phyloP scores from a whole-genome alignment of 2,797 vertebrate genomes.

The Schizopygopsis malacanthus region DNA sequence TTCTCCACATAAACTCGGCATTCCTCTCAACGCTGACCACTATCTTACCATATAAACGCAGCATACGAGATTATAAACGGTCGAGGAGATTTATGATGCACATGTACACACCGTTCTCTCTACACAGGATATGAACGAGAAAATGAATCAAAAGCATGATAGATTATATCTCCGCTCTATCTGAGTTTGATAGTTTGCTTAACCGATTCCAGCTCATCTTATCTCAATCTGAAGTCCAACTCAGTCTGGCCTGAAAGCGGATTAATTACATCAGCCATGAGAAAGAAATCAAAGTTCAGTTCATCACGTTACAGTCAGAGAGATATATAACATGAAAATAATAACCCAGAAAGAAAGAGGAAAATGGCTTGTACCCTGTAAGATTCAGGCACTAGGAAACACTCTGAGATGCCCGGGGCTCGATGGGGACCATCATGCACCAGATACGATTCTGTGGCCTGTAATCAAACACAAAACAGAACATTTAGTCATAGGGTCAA shows the following conservation, averaged over 20 bases:
- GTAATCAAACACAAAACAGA: slow-evolving; percentile 62
- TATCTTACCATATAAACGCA: slow-evolving; percentile 38
- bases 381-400: slow-evolving; percentile 84
- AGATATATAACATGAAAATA: slow-evolving; percentile 9
- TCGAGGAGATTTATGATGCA: slow-evolving; percentile 27
- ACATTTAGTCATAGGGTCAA: neutral
- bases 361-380: slow-evolving; percentile 76
- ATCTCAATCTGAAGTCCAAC: slow-evolving; percentile 52
- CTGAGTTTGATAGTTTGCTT: slow-evolving; percentile 49
- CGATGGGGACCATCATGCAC: slow-evolving; percentile 82
- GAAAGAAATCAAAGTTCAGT: slow-evolving; percentile 60
- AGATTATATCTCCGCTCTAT: slow-evolving; percentile 37
- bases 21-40: slow-evolving; percentile 38
- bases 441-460: slow-evolving; percentile 85
- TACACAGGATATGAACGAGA: neutral
- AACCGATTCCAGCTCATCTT: slow-evolving; percentile 40
- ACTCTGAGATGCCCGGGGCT: slow-evolving; percentile 83
- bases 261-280: slow-evolving; percentile 57
- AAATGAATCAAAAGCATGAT: neutral
- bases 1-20: slow-evolving; percentile 43
- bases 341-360: slow-evolving; percentile 21
- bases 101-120: neutral
- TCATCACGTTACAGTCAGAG: slow-evolving; percentile 33
- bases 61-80: slow-evolving; percentile 32
- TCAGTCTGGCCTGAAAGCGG: slow-evolving; percentile 44